phyloP scores from a whole-genome alignment of 2,113 vertebrate genomes.

The Herpailurus yagouaroundi region DNA sequence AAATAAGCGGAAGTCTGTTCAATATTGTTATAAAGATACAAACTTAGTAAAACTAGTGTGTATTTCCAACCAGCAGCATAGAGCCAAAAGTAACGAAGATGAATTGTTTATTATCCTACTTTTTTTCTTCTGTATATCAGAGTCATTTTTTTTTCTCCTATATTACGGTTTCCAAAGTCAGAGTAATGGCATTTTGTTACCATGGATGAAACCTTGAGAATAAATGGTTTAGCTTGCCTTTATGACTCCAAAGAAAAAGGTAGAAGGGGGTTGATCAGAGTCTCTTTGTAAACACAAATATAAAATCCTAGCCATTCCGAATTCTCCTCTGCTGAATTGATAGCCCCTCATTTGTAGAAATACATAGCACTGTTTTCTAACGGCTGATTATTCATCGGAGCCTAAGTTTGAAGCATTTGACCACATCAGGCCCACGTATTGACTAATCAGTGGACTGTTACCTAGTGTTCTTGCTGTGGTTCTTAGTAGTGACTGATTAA shows the following conservation, averaged over 20 bases:
- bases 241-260: neutral
- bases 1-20: conserved; percentile 33
- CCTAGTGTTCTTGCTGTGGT: neutral
- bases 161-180: neutral
- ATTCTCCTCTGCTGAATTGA: neutral
- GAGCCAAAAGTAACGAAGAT: conserved; percentile 18
- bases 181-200: conserved; percentile 5
- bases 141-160: conserved; percentile 2
- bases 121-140: neutral
- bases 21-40: conserved; percentile 35
- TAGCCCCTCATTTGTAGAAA: conserved; percentile 8
- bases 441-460: neutral
- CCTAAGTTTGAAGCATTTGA: neutral
- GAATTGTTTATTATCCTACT: neutral
- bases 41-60: neutral
- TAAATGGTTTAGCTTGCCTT: neutral
- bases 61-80: neutral
- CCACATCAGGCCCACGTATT: neutral
- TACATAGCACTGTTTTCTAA: neutral
- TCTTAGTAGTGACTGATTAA: neutral
- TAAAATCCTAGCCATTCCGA: neutral
- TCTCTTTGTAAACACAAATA: neutral
- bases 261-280: neutral
- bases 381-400: neutral
- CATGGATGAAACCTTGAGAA: neutral